Evolutionary conservation across 2,113 vertebrate genomes (phyloP).

Genomic region (Corythaeola cristata): DNA sequence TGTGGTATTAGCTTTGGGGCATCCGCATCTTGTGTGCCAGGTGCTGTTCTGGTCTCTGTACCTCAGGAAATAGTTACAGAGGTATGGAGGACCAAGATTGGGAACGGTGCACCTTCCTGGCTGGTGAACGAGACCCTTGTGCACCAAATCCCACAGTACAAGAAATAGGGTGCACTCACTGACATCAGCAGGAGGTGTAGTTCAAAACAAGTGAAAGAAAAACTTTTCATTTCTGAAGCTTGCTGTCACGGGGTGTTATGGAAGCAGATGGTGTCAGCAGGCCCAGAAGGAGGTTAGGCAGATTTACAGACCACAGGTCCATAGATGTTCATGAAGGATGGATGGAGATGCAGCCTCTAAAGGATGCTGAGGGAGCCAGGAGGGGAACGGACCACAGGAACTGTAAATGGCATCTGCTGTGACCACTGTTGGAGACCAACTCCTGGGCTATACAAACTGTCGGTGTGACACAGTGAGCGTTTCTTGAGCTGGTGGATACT

Average conservation of each 20-base stretch:
- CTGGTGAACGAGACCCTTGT: neutral
- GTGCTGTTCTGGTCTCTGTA: neutral
- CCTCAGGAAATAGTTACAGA: neutral
- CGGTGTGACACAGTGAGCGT: neutral
- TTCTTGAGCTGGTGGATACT: neutral
- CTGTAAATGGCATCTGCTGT: neutral
- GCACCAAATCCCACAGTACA: neutral
- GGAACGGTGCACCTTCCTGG: neutral
- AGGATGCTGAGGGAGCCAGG: neutral
- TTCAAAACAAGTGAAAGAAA: neutral
- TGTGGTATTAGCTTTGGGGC: too few species aligned
- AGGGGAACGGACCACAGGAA: neutral
- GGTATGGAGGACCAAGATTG: rapidly evolving
- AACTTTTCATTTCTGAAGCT: neutral
- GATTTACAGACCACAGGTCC: too few species aligned
- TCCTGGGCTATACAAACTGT: rapidly evolving
- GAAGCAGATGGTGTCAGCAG: neutral
- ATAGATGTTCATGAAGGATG: too few species aligned
- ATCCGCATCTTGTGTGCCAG: rapidly evolving
- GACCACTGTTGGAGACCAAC: rapidly evolving
- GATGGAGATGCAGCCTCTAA: neutral
- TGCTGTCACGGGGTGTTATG: neutral
- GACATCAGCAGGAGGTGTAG: neutral
- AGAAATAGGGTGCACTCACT: neutral
- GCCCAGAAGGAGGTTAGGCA: too few species aligned